phyloP scores from a whole-genome alignment of 2,888 invertebrate species.

The Hyppa rectilinea region DNA sequence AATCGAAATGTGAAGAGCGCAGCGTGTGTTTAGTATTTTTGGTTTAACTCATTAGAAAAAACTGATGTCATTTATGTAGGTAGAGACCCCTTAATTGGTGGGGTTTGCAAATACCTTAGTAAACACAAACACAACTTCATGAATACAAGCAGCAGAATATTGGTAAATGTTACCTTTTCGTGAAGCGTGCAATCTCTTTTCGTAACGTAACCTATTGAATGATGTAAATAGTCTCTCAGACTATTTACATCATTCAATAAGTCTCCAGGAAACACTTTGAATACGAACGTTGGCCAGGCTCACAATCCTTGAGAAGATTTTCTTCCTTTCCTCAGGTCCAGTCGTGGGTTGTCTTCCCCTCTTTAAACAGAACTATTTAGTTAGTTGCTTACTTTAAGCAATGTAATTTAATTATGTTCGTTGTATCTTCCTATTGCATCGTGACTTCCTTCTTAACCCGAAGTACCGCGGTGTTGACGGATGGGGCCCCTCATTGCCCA shows the following conservation, averaged over 20 bases:
- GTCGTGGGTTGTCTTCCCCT: neutral
- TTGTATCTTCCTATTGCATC: conserved; percentile 18
- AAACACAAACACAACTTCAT: neutral
- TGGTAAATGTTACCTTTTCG: neutral
- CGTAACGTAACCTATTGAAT: too few species aligned
- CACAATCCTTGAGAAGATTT: neutral
- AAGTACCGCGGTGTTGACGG: conserved; percentile 36
- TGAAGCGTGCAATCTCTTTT: neutral
- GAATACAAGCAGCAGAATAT: neutral
- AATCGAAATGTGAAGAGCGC: conserved; percentile 1
- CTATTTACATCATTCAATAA: neutral
- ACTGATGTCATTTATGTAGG: neutral
- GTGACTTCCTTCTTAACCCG: conserved; percentile 47
- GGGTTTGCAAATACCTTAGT: neutral
- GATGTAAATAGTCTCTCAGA: neutral
- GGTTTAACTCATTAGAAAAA: neutral
- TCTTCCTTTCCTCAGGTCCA: neutral
- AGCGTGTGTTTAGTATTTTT: neutral
- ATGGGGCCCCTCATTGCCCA: conserved; percentile 45
- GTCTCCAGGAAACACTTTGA: neutral
- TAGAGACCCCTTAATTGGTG: too few species aligned
- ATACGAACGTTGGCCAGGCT: neutral
- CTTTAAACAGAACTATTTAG: neutral
- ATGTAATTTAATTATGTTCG: conserved; percentile 32
- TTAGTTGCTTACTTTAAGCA: neutral